A percentile compares a stretch with the other conserved stretches of the same genome.
Evolutionary conservation across 2,888 invertebrate genomes (phyloP).

Genomic region (Agonopterix subpropinquella): DNA sequence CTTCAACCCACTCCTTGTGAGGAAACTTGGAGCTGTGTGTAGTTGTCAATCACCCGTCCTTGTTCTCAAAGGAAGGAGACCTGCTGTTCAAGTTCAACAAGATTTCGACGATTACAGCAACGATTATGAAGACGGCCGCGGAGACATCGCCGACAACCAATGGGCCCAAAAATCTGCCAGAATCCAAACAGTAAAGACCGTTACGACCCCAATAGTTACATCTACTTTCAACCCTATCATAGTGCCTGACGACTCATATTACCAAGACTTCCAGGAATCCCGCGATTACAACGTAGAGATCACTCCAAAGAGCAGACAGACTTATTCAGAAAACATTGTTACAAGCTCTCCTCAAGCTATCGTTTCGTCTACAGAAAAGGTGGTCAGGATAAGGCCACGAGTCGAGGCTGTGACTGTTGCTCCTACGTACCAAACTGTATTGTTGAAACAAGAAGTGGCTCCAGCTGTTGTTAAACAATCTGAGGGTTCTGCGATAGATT

Average conservation of each 20-base stretch:
- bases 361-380: slow-evolving; percentile 43
- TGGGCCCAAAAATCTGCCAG: slow-evolving; percentile 41
- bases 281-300: slow-evolving; percentile 32
- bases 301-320: slow-evolving; percentile 31
- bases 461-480: slow-evolving; percentile 29
- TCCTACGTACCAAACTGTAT: slow-evolving; percentile 57
- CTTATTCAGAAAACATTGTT: slow-evolving; percentile 37
- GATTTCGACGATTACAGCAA: slow-evolving; percentile 42
- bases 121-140: slow-evolving; percentile 44
- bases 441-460: slow-evolving; percentile 51
- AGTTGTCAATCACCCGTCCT: slow-evolving; percentile 79
- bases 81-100: slow-evolving; percentile 36
- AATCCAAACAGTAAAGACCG: slow-evolving; percentile 25
- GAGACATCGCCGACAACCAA: slow-evolving; percentile 39
- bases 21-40: slow-evolving; percentile 84
- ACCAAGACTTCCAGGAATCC: slow-evolving; percentile 58
- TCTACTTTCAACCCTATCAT: slow-evolving; percentile 67
- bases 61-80: slow-evolving; percentile 64
- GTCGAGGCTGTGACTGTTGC: slow-evolving; percentile 56
- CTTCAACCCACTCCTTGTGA: slow-evolving; percentile 80
- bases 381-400: slow-evolving; percentile 46
- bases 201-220: slow-evolving; percentile 43
- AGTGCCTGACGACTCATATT: slow-evolving; percentile 66
- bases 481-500: slow-evolving; percentile 36
- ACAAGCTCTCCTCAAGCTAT: slow-evolving; percentile 49